phyloP scores from a whole-genome alignment of 2,797 vertebrate genomes.

The Squalus acanthias region DNA sequence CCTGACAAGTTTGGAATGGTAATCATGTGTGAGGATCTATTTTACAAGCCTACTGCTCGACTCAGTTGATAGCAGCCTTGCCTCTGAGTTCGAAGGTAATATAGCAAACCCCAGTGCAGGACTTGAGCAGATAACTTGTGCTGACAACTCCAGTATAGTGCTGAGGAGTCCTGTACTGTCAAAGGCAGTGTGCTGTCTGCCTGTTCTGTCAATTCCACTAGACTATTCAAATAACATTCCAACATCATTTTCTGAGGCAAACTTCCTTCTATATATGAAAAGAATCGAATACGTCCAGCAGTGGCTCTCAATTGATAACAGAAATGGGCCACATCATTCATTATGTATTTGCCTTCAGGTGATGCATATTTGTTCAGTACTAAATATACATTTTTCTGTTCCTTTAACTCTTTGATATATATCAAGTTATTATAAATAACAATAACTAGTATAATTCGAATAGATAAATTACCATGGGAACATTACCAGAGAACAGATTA shows the following conservation, averaged over 20 bases:
- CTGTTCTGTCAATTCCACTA: neutral
- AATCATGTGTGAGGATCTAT: neutral
- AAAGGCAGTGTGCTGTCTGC: neutral
- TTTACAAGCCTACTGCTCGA: neutral
- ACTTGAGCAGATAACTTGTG: neutral
- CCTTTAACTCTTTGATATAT: neutral
- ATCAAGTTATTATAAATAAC: neutral
- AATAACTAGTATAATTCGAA: neutral
- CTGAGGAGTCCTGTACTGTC: neutral
- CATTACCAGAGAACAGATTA: neutral
- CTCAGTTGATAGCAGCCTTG: neutral
- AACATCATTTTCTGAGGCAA: neutral
- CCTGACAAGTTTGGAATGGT: neutral
- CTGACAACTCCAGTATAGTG: neutral
- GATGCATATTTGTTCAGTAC: neutral
- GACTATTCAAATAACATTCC: neutral
- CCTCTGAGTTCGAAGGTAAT: neutral
- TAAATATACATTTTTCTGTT: neutral
- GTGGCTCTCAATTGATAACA: neutral
- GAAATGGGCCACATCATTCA: neutral
- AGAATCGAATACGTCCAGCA: neutral
- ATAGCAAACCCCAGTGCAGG: neutral
- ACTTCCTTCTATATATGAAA: neutral
- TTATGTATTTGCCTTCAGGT: neutral
- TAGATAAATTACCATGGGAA: neutral